Evolutionary conservation across 2,888 invertebrate genomes (phyloP).

Genomic region (Drosophila infuscata): DNA sequence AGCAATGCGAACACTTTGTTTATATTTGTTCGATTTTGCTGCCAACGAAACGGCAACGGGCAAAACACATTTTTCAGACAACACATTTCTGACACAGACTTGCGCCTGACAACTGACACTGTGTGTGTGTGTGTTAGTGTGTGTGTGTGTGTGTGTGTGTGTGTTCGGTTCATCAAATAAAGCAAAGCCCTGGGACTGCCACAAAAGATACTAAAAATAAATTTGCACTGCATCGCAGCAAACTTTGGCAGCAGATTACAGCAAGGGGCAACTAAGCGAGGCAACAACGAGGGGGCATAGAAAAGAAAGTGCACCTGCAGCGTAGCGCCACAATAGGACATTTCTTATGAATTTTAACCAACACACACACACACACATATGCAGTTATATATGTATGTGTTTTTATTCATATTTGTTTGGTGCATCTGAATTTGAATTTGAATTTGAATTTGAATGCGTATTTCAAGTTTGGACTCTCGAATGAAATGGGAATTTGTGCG

Average conservation of each 20-base stretch:
- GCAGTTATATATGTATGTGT: neutral
- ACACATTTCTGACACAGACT: conserved; percentile 66
- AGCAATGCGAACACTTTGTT: conserved; percentile 60
- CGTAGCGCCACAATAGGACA: conserved; percentile 20
- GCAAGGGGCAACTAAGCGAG: neutral
- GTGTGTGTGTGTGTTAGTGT: conserved; percentile 2
- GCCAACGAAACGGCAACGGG: conserved; percentile 66
- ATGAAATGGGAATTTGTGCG: conserved; percentile 25
- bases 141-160: conserved; percentile 16
- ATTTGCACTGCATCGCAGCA: conserved; percentile 52
- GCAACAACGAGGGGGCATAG: neutral
- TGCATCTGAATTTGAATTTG: conserved; percentile 24
- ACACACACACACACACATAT: neutral
- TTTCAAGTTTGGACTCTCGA: conserved; percentile 30
- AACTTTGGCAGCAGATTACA: conserved; percentile 30
- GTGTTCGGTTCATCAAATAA: conserved; percentile 52
- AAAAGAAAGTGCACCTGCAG: conserved; percentile 41
- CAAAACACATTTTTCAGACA: conserved; percentile 61
- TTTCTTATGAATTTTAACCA: conserved; percentile 37
- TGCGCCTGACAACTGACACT: conserved; percentile 51
- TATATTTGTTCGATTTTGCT: conserved; percentile 77
- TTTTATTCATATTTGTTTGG: neutral
- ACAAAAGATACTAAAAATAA: conserved; percentile 68
- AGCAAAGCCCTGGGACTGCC: conserved; percentile 52
- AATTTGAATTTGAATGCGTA: conserved; percentile 22